These are phyloP conservation scores for Diplogasteroides magnus DNA, from an alignment of 1,140 invertebrate species.

Conservation along the genomic window DNA sequence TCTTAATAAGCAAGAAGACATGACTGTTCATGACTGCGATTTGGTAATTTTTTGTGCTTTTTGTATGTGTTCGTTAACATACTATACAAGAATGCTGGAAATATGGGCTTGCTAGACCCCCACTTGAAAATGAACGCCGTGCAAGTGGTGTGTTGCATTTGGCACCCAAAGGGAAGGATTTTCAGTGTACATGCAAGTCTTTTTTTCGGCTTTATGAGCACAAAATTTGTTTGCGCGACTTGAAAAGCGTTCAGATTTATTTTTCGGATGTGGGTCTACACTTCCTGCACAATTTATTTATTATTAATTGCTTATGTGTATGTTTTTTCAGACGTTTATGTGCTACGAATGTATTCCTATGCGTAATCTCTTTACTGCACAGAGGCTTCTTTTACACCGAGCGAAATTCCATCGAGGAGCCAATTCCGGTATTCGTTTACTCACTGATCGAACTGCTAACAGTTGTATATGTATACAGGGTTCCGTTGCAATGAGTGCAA, in stretches of 20 bases:
- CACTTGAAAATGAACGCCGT: too few relatives aligned
- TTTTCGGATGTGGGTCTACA: too few relatives aligned
- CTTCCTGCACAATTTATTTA: constrained; percentile 3
- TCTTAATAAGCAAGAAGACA: constrained; percentile 33
- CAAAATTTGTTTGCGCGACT: too few relatives aligned
- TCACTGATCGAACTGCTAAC: constrained; percentile 34
- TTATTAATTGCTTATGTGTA: not conserved
- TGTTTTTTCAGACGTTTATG: constrained; percentile 41
- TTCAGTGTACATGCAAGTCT: too few relatives aligned
- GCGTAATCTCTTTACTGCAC: constrained; percentile 48
- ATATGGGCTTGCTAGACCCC: too few relatives aligned
- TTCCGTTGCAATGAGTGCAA: constrained; percentile 54
- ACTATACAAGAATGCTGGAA: too few relatives aligned
- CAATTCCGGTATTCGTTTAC: not conserved
- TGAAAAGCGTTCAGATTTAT: too few relatives aligned
- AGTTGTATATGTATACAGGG: constrained; percentile 14
- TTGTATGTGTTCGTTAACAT: not conserved
- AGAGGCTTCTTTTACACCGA: constrained; percentile 43
- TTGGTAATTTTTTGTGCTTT: constrained; percentile 40
- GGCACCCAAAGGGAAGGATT: too few relatives aligned
- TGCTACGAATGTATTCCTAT: constrained; percentile 54
- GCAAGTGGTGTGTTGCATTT: too few relatives aligned
- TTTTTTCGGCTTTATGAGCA: too few relatives aligned
- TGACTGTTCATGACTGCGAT: constrained; percentile 47
- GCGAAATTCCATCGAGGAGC: constrained; percentile 51